Base-by-base conservation (phyloP, 2,888 invertebrate species). In the Linnaemya tessellans region DNA sequence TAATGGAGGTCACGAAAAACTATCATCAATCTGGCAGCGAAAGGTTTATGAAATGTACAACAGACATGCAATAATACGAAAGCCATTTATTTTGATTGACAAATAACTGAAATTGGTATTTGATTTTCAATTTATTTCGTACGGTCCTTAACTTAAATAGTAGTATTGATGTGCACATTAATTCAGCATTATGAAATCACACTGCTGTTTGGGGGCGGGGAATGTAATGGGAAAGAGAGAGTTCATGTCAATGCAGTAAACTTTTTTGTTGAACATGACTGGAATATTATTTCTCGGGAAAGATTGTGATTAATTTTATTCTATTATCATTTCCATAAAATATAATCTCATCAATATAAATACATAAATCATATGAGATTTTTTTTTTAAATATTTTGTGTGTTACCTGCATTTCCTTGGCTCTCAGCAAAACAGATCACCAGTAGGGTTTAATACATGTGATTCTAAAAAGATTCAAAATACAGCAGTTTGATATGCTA, bases 1-100 rank as follows among this genome's bases (percentile, higher is more conserved):
- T 77, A 81, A 84, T 81, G 81, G 81, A 84, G 84, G 84, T 84
- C 84, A 84, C 84, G 84, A 70, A 78, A 67, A 74, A 81, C 78
- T 79, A 74, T 78, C 84, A 84, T 84, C 81, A 84, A 84, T 84
- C 84, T 81, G 67, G n/a, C 22, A 84, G 5, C 30, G 51, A 74
- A 65, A 70, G 79, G 84, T 80, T 84, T 80, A 70, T 70, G 68
- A 80, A 78, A 64, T 56, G 80, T 54, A 67, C 73, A 54, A 62
- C 56, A 84, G 78, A 73, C 81, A 67, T 75, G 54, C 64, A 77
- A 68, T 67, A 67, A 78, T 56, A 78, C 46, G 25, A 78, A 80
- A 75, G 18, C 80, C 83, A 79, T 80, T 80, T 80, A 84, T 84
- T 74, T 73, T 74, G 81, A 84, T 81, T 84, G 84, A 81, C 84